A percentile compares a stretch with the other conserved stretches of the same genome.
phyloP scores from a whole-genome alignment of 1,140 invertebrate genomes.

The Harpegnathos saltator region DNA sequence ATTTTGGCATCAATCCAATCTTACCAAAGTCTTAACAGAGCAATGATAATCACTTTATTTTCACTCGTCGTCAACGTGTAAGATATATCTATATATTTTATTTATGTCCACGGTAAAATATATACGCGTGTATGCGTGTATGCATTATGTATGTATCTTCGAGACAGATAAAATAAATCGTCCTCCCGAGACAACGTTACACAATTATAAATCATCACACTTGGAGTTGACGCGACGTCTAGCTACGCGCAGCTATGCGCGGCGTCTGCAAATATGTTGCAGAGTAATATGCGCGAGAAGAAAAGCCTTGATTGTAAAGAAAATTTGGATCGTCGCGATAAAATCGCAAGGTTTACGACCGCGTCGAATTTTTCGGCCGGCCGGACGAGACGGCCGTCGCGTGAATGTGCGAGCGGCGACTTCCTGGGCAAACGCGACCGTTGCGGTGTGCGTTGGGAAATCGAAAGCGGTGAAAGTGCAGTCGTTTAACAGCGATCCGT shows the following conservation, averaged over 20 bases:
- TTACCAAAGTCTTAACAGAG: slow-evolving; percentile 66
- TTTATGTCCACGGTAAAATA: slow-evolving; percentile 56
- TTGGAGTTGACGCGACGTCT: background rate
- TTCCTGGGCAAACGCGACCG: background rate
- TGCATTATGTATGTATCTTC: slow-evolving; percentile 55
- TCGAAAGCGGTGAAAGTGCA: slow-evolving; percentile 37
- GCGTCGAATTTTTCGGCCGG: too few relatives aligned
- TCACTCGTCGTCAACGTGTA: slow-evolving; percentile 60
- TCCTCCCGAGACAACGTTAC: slow-evolving; percentile 15
- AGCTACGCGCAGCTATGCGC: too few relatives aligned
- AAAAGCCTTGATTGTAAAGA: too few relatives aligned
- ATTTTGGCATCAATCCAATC: slow-evolving; percentile 52
- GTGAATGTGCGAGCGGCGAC: background rate
- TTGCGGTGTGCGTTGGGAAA: background rate
- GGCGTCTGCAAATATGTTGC: background rate
- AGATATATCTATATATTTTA: slow-evolving; percentile 68
- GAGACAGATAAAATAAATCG: slow-evolving; percentile 65
- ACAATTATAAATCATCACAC: background rate
- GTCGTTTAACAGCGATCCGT: slow-evolving; percentile 27
- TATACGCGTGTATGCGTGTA: slow-evolving; percentile 40
- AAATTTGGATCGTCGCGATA: too few relatives aligned
- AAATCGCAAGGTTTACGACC: too few relatives aligned
- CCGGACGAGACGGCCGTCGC: background rate
- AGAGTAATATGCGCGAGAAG: background rate
- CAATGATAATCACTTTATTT: slow-evolving; percentile 61